Evolutionary conservation across 2,888 invertebrate genomes (phyloP), one percentile per base, ranked within the genome.

Genomic region (Drosophila mettleri): DNA sequence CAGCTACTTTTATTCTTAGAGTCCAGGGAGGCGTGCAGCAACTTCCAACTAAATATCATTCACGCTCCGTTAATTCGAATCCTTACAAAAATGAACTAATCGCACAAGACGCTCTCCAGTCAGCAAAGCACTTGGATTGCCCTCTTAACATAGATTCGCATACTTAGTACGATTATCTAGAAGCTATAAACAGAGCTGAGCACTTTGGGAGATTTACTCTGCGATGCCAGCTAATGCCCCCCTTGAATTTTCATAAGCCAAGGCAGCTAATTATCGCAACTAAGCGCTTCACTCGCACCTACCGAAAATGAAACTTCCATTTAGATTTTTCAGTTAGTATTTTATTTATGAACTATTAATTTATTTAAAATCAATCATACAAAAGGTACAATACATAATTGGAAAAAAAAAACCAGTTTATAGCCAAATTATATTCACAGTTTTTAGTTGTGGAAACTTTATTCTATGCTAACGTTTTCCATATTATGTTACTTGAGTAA

Each of bases 301-400:
- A 12, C 6, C 36, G 1, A 8, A 36, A 52, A 18, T 36, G 9
- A n/a, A 14, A 16, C 18, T 14, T n/a, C 12, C 2, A 8, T 36
- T 22, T 14, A 6, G 31, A 53, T 24, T 64, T 73, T 66, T 65
- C 58, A 58, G 16, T 78, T 64, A 61, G 64, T 78, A 66, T 61
- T 70, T 69, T 74, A 70, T 75, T 69, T 55, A 70, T 64, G 64
- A 67, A 57, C 58, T 68, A 67, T 65, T 65, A 68, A 64, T 72
- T 66, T 60, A 64, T 66, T 74, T 39, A 49, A 80, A 81, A 74
- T 61, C 20, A 83, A 81, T 71, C 48, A 68, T 86, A 79, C 54
- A 74, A 83, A 86, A 74, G 60, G 53, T 80, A 80, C 64, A 64
- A 60, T 68, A 69, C 79, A 82, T 68, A 82, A 76, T 65, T 62